Evolutionary conservation across 53 echinoderm and acorn worm genomes (phyloP).

Genomic region (Luidia sarsii): DNA sequence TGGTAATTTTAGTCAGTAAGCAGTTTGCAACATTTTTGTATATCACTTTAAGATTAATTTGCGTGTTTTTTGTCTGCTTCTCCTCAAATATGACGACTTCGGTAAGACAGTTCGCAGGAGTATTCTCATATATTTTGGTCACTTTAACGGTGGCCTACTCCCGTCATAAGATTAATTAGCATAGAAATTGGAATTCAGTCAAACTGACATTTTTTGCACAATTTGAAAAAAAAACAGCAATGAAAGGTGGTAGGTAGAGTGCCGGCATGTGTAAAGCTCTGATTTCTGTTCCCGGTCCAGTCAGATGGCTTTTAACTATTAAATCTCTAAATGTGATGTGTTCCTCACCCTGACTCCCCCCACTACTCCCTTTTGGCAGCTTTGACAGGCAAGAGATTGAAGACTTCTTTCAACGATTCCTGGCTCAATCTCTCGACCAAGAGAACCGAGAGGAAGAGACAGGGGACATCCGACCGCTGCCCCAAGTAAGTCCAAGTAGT

Average conservation of each 20-base stretch:
- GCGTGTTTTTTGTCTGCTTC: not conserved
- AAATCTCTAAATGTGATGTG: not conserved
- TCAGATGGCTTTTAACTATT: not conserved
- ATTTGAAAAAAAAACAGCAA: slow-evolving; percentile 51
- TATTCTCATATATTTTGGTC: not conserved
- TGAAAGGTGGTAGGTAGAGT: not conserved
- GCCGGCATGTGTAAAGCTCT: not conserved
- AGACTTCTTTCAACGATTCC: slow-evolving; percentile 64
- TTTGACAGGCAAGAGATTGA: slow-evolving; percentile 72
- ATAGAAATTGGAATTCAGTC: too few relatives aligned
- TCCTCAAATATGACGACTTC: not conserved
- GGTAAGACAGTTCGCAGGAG: too few relatives aligned
- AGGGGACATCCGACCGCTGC: slow-evolving; percentile 8
- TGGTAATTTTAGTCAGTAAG: too few relatives aligned
- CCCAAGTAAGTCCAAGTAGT: slow-evolving; percentile 18
- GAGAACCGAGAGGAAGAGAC: not conserved
- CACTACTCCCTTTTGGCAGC: slow-evolving; percentile 21
- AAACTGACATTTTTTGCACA: slow-evolving; percentile 59
- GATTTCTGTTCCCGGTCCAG: not conserved
- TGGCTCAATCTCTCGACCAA: not conserved
- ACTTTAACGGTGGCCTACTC: not conserved
- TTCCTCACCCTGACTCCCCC: not conserved
- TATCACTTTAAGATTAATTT: too few relatives aligned
- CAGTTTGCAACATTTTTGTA: too few relatives aligned
- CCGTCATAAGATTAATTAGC: not conserved